Evolutionary conservation across 2,113 vertebrate species (phyloP), one percentile per base, ranked within the genome.

Genomic region (Etia nguti): DNA sequence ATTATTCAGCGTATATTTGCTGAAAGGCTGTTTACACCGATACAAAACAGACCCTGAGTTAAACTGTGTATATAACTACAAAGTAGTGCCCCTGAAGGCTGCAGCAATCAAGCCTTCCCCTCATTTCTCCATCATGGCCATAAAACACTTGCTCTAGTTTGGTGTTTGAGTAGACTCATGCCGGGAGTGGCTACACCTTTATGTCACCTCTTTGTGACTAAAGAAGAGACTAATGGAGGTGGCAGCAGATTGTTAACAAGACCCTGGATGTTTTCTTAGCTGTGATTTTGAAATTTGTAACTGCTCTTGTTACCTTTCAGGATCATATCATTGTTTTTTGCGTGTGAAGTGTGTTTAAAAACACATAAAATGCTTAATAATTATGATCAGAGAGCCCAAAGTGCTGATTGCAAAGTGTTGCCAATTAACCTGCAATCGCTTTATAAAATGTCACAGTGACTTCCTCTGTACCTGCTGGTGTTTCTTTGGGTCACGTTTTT

Each of bases 401-500:
- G 38, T 52, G 73, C 46, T 77, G 1, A 52, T 52, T 77, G 46
- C 26, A 52, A 77, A 77, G 24, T 77, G 46, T 77, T 77, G 26
- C 26, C 46, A 77, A 34, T 77, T 77, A 52, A 77, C 73, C 16
- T 52, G 73, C 73, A 50, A 34, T 77, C 10, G 1, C 73, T 50
- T 52, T 52, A 31, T 34, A 77, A 52, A 77, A 77, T 77, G 46
- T 77, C 73, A 34, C 46, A 13, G 26, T 77, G 12, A 31, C 26
- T 50, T 62, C 41, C 24, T 57, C 18, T 2, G 22, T 43, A 57
- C 52, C 79, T 57, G 56, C 41, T 31, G 41, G 56, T 81, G 80
- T 48, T 81, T 81, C 79, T 80, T 57, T 29, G 55, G 79, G 52
- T 80, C 80, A 46, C 8, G 7, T 31, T 62, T 60, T 60, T 60